Evolutionary conservation across 2,113 vertebrate genomes (phyloP).

Genomic region (Elgaria multicarinata): DNA sequence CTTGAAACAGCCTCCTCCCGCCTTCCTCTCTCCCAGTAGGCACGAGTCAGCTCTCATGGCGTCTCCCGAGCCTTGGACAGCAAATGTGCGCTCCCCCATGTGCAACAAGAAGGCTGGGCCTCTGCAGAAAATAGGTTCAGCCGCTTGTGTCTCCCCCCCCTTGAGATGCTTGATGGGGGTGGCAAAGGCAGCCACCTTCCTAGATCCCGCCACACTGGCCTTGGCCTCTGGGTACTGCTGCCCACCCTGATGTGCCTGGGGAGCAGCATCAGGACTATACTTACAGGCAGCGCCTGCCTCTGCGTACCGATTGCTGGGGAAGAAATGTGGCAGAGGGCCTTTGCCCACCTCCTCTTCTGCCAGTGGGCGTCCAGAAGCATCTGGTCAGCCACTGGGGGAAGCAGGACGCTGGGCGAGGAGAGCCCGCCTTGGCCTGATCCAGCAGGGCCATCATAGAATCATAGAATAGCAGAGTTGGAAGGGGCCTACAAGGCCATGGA

Average conservation of each 20-base stretch:
- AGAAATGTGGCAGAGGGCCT: background rate
- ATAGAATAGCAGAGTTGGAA: too few relatives aligned
- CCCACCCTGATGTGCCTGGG: background rate
- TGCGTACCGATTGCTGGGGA: background rate
- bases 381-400: too few relatives aligned
- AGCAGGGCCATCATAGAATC: too few relatives aligned
- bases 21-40: background rate
- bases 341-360: too few relatives aligned
- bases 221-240: background rate
- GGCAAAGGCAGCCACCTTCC: background rate
- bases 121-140: rapidly evolving
- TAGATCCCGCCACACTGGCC: too few relatives aligned
- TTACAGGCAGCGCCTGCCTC: background rate
- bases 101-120: background rate
- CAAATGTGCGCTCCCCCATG: background rate
- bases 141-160: background rate
- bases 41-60: background rate
- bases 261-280: background rate
- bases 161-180: background rate
- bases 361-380: too few relatives aligned
- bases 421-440: background rate
- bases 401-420: background rate
- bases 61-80: background rate
- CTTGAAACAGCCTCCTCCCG: background rate
- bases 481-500: too few relatives aligned